Conservation (phyloP, 2,797 vertebrate species). For the Sebastes wilsoni region DNA sequence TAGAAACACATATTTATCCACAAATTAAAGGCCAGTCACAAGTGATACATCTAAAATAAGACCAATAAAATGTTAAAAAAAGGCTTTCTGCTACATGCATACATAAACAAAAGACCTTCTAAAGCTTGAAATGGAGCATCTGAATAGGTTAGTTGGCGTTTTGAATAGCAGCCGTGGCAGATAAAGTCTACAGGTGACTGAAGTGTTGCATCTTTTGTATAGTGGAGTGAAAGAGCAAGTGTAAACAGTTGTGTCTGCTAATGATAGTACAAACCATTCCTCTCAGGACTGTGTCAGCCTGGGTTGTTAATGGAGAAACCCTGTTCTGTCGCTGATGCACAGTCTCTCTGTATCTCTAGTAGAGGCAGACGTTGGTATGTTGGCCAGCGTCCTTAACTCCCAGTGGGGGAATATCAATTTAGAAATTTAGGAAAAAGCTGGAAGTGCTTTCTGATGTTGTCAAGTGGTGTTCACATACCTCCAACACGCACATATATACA, state of each 20-base stretch:
- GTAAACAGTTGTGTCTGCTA: background rate
- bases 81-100: background rate
- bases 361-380: slow-evolving; percentile 16
- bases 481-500: slow-evolving; percentile 1
- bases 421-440: slow-evolving; percentile 26
- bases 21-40: background rate
- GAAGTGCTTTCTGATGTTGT: slow-evolving; percentile 49
- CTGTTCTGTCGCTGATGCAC: background rate
- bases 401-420: slow-evolving; percentile 45
- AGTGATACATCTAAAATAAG: background rate
- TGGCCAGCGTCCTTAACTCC: background rate
- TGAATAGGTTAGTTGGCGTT: background rate
- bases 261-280: slow-evolving; percentile 13
- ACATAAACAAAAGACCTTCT: background rate
- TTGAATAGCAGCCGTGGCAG: background rate
- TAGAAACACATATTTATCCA: background rate
- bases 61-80: background rate
- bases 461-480: slow-evolving; percentile 10
- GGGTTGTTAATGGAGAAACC: slow-evolving; percentile 22
- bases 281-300: background rate
- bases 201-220: background rate
- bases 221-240: background rate
- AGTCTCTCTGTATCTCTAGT: slow-evolving; percentile 1
- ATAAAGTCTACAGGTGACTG: background rate
- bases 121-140: background rate